Conservation (phyloP, 2,797 vertebrate species). For the Kryptolebias ocellatus region DNA sequence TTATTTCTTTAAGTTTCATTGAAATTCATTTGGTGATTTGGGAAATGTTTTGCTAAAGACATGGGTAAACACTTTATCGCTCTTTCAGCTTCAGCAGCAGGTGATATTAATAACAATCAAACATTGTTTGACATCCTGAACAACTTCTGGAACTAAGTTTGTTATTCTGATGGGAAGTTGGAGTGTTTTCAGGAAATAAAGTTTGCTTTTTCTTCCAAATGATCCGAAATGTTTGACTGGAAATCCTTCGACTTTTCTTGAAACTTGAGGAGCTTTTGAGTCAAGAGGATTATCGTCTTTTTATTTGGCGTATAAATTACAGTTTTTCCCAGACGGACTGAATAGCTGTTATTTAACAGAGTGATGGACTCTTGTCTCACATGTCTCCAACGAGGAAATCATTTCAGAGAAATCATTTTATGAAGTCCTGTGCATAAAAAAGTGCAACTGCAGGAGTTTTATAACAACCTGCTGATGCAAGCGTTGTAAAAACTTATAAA, state of each 20-base stretch:
- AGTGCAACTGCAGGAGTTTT: slow-evolving; percentile 12
- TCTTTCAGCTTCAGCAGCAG: not conserved
- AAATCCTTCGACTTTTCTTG: slow-evolving; percentile 12
- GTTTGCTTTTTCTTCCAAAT: slow-evolving; percentile 20
- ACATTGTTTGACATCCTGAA: not conserved
- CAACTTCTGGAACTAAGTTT: not conserved
- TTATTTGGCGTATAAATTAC: slow-evolving; percentile 2
- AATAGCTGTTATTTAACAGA: not conserved
- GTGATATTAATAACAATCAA: too few relatives aligned
- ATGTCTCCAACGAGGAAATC: slow-evolving; percentile 35
- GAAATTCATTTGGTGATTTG: too few relatives aligned
- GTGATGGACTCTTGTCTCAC: not conserved
- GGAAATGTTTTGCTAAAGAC: too few relatives aligned
- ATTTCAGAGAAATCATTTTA: slow-evolving; percentile 49
- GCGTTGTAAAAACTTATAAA: slow-evolving; percentile 30
- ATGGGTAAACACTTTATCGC: too few relatives aligned
- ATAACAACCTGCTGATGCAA: slow-evolving; percentile 2
- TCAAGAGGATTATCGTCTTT: slow-evolving; percentile 12
- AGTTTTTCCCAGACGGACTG: not conserved
- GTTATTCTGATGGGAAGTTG: slow-evolving; percentile 34
- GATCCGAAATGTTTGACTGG: slow-evolving; percentile 24
- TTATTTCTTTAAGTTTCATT: too few relatives aligned
- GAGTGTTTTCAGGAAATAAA: slow-evolving; percentile 13
- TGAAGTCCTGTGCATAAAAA: slow-evolving; percentile 10
- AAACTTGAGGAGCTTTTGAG: not conserved